Conservation (phyloP, 2,888 invertebrate genomes). For the Watsonalla binaria region DNA sequence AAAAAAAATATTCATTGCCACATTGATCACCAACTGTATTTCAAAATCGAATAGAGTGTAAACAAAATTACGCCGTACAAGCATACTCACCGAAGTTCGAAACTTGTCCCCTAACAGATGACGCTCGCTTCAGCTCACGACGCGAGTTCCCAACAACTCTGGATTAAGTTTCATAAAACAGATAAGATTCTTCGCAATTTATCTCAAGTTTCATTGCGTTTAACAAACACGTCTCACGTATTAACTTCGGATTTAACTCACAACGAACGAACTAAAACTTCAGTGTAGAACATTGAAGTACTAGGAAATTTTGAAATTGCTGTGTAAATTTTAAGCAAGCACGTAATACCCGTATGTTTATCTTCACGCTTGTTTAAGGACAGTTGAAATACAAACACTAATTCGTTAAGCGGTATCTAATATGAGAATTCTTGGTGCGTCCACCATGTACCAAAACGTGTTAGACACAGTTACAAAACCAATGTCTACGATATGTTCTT, state of each 20-base stretch:
- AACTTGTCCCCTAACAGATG: conserved; percentile 15
- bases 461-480: too few species aligned
- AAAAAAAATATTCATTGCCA: too few species aligned
- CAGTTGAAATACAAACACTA: too few species aligned
- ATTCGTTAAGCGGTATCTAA: too few species aligned
- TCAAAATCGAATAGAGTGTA: too few species aligned
- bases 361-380: too few species aligned
- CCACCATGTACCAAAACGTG: too few species aligned
- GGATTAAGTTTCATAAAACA: conserved; percentile 20
- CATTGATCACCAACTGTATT: too few species aligned
- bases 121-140: conserved; percentile 8
- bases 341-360: not conserved
- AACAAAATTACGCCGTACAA: too few species aligned
- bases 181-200: conserved; percentile 6
- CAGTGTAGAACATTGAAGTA: conserved; percentile 2
- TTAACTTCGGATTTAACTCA: not conserved
- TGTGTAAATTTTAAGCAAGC: conserved; percentile 2
- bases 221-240: not conserved
- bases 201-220: not conserved
- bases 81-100: not conserved
- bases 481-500: too few species aligned
- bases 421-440: too few species aligned
- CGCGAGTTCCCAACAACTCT: conserved; percentile 11
- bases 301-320: conserved; percentile 1
- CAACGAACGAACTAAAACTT: not conserved